phyloP scores from a whole-genome alignment of 2,888 invertebrate species.

The Copidosoma aretas region DNA sequence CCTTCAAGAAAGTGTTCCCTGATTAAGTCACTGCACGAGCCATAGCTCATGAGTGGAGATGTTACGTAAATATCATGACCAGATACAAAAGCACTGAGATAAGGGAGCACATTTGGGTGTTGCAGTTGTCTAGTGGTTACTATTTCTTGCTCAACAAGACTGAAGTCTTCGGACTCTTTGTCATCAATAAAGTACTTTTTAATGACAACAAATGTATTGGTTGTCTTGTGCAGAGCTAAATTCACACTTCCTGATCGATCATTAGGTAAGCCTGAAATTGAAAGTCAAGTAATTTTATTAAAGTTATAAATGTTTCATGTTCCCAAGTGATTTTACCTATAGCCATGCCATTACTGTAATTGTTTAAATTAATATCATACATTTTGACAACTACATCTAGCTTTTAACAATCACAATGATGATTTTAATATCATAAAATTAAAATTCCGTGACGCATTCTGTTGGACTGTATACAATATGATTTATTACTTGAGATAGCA shows the following conservation, averaged over 20 bases:
- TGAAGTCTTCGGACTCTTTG: constrained; percentile 70
- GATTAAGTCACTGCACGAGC: constrained; percentile 82
- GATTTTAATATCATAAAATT: not conserved
- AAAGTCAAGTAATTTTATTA: not conserved
- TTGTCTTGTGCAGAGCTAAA: constrained; percentile 72
- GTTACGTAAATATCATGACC: constrained; percentile 81
- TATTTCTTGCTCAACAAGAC: constrained; percentile 78
- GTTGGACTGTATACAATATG: too few relatives aligned
- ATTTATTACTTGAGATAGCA: too few relatives aligned
- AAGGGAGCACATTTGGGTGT: constrained; percentile 80
- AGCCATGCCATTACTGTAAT: constrained; percentile 30
- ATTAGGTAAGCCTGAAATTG: constrained; percentile 70
- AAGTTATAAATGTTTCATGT: too few relatives aligned
- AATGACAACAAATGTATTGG: constrained; percentile 73
- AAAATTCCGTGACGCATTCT: not conserved
- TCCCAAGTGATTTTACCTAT: constrained; percentile 25
- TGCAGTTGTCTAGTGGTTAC: constrained; percentile 77
- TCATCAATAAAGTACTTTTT: constrained; percentile 78
- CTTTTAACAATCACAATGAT: not conserved
- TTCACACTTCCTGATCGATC: constrained; percentile 75
- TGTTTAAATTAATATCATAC: constrained; percentile 37
- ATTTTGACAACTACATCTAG: constrained; percentile 25
- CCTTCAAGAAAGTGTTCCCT: constrained; percentile 79
- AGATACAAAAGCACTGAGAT: constrained; percentile 78
- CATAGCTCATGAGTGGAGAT: constrained; percentile 83